A percentile compares a stretch with the other conserved stretches of the same genome.
These are phyloP conservation scores for Lepidonotus clava DNA, from an alignment of 2,888 invertebrate genomes.

Conservation along the genomic window DNA sequence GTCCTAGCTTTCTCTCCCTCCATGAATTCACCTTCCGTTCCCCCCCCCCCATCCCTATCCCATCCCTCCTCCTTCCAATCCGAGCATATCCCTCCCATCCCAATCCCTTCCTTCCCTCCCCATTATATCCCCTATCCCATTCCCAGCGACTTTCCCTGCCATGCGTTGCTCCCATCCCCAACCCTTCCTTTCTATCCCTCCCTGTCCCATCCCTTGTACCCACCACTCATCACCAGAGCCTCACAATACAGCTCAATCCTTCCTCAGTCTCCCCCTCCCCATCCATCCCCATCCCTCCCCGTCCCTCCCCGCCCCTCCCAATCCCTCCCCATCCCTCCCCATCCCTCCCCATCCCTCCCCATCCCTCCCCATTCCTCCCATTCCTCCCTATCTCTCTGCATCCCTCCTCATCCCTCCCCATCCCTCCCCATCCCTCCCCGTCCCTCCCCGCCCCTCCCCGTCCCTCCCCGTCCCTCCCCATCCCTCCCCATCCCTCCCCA, in stretches of 20 bases:
- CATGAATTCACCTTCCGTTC: background rate
- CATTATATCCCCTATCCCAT: background rate
- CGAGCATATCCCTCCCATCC: background rate
- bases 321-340: background rate
- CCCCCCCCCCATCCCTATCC: background rate
- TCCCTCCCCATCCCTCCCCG: background rate
- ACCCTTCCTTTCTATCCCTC: background rate
- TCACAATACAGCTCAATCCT: too few species aligned
- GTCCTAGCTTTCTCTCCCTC: background rate
- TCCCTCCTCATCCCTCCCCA: background rate
- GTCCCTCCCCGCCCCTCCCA: background rate
- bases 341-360: background rate
- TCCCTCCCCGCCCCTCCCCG: background rate
- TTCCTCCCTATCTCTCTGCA: background rate
- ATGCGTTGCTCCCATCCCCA: background rate
- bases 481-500: background rate
- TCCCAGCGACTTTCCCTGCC: background rate
- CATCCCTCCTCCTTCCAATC: background rate
- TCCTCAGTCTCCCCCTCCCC: background rate
- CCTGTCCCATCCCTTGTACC: background rate
- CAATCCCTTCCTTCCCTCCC: background rate
- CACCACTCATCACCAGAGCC: background rate
- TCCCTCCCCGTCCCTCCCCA: background rate
- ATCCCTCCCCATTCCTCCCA: background rate
- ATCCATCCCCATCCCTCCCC: background rate